Evolutionary conservation across 2,113 vertebrate genomes (phyloP).

Genomic region (Peromyscus polionotus): DNA sequence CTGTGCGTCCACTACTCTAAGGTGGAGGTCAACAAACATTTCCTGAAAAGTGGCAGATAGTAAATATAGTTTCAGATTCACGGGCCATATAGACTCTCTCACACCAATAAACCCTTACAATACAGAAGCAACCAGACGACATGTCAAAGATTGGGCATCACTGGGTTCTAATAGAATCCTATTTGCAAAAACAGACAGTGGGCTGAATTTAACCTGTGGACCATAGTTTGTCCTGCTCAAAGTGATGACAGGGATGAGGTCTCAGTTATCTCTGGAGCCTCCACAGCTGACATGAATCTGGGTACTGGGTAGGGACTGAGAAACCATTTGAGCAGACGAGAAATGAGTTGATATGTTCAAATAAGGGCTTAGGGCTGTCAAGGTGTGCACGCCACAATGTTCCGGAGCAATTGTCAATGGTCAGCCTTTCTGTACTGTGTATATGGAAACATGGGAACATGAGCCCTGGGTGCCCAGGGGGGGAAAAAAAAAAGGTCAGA

Average conservation of each 20-base stretch:
- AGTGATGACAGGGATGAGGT: neutral
- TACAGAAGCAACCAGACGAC: neutral
- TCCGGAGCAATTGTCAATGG: neutral
- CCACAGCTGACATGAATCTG: neutral
- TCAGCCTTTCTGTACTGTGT: neutral
- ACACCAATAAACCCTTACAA: neutral
- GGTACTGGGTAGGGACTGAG: neutral
- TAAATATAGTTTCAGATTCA: neutral
- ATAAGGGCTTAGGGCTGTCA: neutral
- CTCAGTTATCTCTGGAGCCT: neutral
- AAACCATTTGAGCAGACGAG: neutral
- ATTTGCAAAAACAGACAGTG: neutral
- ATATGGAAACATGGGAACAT: neutral
- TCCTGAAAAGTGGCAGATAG: neutral
- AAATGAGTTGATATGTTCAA: neutral
- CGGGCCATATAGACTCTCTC: neutral
- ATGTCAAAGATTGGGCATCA: neutral
- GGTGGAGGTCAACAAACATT: neutral
- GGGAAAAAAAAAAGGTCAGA: conserved; percentile 9
- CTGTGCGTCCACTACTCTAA: neutral
- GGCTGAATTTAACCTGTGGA: neutral
- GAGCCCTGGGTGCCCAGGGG: neutral
- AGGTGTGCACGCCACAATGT: neutral
- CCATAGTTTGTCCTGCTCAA: neutral
- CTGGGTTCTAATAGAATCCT: neutral